Percentiles rank a stretch among this genome's conserved stretches.
Conservation (phyloP, 1,140 invertebrate species). For the Onthophagus taurus region DNA sequence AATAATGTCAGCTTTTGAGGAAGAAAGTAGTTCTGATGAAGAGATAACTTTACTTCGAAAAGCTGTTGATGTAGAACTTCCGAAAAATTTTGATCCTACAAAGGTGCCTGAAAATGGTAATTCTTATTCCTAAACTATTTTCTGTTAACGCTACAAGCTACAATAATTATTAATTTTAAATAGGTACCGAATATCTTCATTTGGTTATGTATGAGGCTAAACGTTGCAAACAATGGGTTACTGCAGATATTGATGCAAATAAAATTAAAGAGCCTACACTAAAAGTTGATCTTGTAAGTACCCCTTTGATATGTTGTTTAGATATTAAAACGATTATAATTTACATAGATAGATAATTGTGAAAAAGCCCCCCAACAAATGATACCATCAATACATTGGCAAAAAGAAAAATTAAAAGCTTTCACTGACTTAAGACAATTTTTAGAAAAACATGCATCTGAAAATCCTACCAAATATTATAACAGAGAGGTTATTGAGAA, state of each 20-base stretch:
- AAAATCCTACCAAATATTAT: constrained; percentile 5
- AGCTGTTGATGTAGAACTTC: constrained; percentile 30
- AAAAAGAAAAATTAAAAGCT: constrained; percentile 32
- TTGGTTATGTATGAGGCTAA: constrained; percentile 34
- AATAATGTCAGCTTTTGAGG: no score
- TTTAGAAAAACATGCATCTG: constrained; percentile 18
- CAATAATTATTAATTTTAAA: constrained; percentile 12
- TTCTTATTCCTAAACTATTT: constrained; percentile 3
- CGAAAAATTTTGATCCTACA: constrained; percentile 33
- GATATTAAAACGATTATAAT: constrained; percentile 1
- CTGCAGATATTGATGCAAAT: constrained; percentile 23
- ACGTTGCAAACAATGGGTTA: constrained; percentile 26
- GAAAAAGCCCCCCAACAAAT: constrained; percentile 23
- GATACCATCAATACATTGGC: constrained; percentile 34
- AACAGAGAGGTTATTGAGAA: no score
- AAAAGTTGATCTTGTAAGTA: constrained; percentile 19
- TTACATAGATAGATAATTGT: constrained; percentile 21
- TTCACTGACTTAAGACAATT: constrained; percentile 31
- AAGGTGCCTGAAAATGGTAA: constrained; percentile 31
- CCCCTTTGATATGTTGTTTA: background rate
- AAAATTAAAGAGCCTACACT: constrained; percentile 27
- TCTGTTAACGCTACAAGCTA: background rate
- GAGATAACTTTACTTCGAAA: constrained; percentile 23
- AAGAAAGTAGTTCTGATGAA: constrained; percentile 22
- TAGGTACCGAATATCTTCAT: constrained; percentile 35